phyloP scores from a whole-genome alignment of 1,140 invertebrate species.

The Phocides pigmalion region DNA sequence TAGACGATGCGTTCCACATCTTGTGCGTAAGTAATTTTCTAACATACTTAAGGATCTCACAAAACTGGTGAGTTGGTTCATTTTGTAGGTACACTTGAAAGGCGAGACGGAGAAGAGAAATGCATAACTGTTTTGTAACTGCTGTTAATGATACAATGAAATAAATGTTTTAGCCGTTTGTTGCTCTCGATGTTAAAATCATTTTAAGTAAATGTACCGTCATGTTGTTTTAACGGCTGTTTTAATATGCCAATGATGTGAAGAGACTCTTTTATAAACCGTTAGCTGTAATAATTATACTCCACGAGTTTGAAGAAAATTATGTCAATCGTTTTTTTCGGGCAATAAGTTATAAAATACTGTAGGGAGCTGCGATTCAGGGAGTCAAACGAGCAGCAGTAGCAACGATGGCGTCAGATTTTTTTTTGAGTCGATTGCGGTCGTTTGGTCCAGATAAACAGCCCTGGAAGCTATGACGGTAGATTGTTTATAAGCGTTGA shows the following conservation, averaged over 20 bases:
- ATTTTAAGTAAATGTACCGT: slow-evolving; percentile 3
- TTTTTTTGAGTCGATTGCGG: too few relatives aligned
- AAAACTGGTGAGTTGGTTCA: slow-evolving; percentile 1
- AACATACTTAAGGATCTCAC: not conserved
- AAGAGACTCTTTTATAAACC: not conserved
- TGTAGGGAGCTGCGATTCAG: too few relatives aligned
- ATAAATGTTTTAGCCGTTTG: slow-evolving; percentile 6
- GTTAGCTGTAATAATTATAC: slow-evolving; percentile 13
- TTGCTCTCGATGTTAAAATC: slow-evolving; percentile 13
- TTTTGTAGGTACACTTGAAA: slow-evolving; percentile 15
- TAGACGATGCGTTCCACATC: too few relatives aligned
- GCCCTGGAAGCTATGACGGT: too few relatives aligned
- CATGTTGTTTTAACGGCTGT: slow-evolving; percentile 11
- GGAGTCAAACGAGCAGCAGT: too few relatives aligned
- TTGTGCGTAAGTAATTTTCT: too few relatives aligned
- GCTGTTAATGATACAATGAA: slow-evolving; percentile 6
- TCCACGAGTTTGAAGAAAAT: too few relatives aligned
- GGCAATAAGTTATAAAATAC: too few relatives aligned
- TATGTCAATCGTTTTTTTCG: too few relatives aligned
- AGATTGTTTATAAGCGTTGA: too few relatives aligned
- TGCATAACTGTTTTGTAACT: slow-evolving; percentile 16
- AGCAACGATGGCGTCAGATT: too few relatives aligned
- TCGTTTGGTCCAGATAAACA: too few relatives aligned
- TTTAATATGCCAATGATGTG: slow-evolving; percentile 1
- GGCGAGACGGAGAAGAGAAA: slow-evolving; percentile 13